Evolutionary conservation across 2,888 invertebrate species (phyloP).

Genomic region (Drosophila suboccidentalis): DNA sequence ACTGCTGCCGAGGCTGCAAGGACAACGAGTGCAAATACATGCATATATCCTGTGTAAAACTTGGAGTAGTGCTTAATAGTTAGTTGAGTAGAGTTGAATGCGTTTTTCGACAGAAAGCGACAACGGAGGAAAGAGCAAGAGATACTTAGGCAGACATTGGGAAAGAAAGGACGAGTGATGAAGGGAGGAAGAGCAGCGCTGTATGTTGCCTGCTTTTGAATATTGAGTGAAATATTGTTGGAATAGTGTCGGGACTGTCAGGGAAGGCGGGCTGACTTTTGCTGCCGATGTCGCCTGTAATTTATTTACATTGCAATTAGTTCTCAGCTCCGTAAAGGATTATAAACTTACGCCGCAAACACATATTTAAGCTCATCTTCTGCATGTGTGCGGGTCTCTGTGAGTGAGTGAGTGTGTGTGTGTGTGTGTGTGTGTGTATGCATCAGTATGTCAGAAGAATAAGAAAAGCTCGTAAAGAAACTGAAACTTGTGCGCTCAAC

Average conservation of each 20-base stretch:
- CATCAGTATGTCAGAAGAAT: conserved; percentile 7
- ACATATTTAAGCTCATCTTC: conserved; percentile 25
- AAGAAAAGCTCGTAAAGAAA: conserved; percentile 29
- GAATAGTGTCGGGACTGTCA: background rate
- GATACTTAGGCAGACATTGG: background rate
- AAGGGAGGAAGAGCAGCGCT: background rate
- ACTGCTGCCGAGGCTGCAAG: conserved; percentile 39
- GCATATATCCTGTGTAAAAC: conserved; percentile 71
- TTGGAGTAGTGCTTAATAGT: conserved; percentile 77
- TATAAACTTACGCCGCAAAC: conserved; percentile 70
- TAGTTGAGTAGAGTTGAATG: conserved; percentile 80
- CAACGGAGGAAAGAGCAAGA: conserved; percentile 1
- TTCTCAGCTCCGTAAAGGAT: conserved; percentile 83
- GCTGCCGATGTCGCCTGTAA: conserved; percentile 76
- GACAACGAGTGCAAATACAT: conserved; percentile 62
- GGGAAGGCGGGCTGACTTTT: conserved; percentile 26
- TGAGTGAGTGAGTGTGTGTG: background rate
- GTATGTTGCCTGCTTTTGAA: conserved; percentile 65
- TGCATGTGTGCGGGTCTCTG: background rate
- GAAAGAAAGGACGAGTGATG: background rate
- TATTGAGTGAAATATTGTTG: conserved; percentile 76
- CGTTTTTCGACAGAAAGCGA: conserved; percentile 50
- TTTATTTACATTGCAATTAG: conserved; percentile 84
- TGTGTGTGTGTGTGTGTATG: too few relatives aligned
- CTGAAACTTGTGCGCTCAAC: conserved; percentile 68